These are phyloP conservation scores for Pantherophis vulpinus DNA, from an alignment of 2,797 vertebrate species.

Conservation along the genomic window DNA sequence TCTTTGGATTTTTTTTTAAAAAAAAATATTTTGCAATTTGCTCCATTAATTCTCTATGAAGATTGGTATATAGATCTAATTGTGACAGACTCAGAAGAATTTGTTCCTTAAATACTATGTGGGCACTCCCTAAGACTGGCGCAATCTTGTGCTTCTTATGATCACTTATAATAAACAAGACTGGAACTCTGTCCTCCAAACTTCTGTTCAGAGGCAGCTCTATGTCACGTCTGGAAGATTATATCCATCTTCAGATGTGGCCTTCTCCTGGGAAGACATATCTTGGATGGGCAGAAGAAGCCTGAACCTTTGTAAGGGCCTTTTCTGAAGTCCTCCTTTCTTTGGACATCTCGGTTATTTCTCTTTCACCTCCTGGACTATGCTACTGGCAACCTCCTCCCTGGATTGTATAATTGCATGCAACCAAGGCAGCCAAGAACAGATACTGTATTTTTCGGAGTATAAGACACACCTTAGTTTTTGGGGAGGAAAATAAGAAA, in stretches of 20 bases:
- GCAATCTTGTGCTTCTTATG: neutral
- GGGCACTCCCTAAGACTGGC: neutral
- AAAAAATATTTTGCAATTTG: neutral
- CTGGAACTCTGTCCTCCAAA: neutral
- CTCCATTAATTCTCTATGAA: neutral
- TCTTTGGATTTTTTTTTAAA: neutral
- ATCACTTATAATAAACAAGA: neutral
- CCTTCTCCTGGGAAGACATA: neutral
- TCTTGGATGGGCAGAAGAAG: neutral
- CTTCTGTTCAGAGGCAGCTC: neutral
- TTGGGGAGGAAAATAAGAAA: too few species aligned
- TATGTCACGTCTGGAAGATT: neutral
- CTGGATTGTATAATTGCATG: neutral
- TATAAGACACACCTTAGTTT: too few species aligned
- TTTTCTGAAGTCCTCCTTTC: neutral
- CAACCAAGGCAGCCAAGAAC: constrained; percentile 28
- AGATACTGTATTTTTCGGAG: neutral
- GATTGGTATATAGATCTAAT: neutral
- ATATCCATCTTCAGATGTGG: neutral
- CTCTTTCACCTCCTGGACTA: neutral
- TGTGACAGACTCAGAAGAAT: neutral
- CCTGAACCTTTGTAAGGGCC: neutral
- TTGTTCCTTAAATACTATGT: neutral
- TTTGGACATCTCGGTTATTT: neutral
- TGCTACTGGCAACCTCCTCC: neutral